Evolutionary conservation across 2,797 vertebrate genomes (phyloP).

Genomic region (Natrix natrix): DNA sequence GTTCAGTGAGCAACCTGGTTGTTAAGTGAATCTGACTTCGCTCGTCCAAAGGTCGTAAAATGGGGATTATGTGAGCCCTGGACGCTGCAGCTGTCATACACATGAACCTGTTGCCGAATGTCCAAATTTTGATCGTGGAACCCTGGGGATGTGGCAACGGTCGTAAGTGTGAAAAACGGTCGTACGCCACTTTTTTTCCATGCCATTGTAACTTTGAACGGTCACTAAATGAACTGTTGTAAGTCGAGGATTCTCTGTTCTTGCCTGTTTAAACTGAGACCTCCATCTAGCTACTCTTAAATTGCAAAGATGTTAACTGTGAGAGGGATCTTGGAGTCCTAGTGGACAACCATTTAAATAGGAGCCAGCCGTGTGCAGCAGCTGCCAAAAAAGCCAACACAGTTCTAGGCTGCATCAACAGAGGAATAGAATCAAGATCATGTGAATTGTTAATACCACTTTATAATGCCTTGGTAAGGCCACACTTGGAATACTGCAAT

Average conservation of each 20-base stretch:
- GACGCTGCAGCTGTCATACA: background rate
- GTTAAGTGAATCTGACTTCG: background rate
- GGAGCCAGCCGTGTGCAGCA: too few species aligned
- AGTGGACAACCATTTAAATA: too few species aligned
- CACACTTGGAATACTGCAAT: too few species aligned
- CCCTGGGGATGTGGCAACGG: background rate
- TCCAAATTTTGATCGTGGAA: background rate
- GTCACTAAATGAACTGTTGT: background rate
- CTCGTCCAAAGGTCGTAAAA: background rate
- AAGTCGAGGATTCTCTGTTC: background rate
- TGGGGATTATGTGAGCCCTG: accelerated
- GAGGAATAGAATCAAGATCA: too few species aligned
- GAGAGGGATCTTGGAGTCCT: too few species aligned
- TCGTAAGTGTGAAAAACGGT: background rate
- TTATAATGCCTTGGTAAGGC: too few species aligned
- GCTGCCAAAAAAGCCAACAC: too few species aligned
- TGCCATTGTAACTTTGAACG: background rate
- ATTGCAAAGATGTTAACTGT: slow-evolving; percentile 36
- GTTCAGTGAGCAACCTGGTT: too few species aligned
- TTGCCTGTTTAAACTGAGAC: slow-evolving; percentile 30
- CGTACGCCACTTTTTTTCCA: background rate
- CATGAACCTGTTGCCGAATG: background rate
- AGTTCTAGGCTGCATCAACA: too few species aligned
- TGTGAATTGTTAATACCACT: too few species aligned
- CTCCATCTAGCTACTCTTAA: slow-evolving; percentile 17